Evolutionary conservation across 2,113 vertebrate genomes (phyloP).

Genomic region (Mastomys natalensis): DNA sequence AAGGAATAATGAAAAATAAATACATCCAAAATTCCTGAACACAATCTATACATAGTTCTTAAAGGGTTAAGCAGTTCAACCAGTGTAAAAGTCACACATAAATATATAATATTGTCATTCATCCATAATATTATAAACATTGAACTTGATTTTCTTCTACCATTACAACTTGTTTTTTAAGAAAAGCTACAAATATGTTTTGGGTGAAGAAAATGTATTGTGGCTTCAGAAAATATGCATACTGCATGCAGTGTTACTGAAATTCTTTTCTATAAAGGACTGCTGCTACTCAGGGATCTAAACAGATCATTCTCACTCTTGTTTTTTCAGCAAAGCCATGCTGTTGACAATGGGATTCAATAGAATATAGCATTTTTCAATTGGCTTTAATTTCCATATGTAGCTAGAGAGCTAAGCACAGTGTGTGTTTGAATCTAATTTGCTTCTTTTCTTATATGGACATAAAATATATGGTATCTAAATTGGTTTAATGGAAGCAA

Average conservation of each 20-base stretch:
- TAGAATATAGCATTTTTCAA: constrained; percentile 40
- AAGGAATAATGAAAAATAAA: not conserved
- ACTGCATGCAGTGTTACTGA: not conserved
- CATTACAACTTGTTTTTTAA: constrained; percentile 23
- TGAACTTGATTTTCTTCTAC: constrained; percentile 30
- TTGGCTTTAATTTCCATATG: constrained; percentile 46
- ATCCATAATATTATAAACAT: not conserved
- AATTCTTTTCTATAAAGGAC: constrained; percentile 14
- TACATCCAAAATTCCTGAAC: not conserved
- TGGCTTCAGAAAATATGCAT: constrained; percentile 67
- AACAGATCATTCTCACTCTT: not conserved
- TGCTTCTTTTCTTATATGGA: constrained; percentile 54
- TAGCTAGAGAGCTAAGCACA: constrained; percentile 44
- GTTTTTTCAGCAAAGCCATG: not conserved
- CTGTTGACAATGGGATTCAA: not conserved
- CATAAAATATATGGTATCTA: constrained; percentile 72
- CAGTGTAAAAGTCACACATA: not conserved
- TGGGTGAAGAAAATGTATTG: constrained; percentile 43
- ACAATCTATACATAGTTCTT: not conserved
- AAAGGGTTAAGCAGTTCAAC: not conserved
- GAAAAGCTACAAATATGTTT: constrained; percentile 51
- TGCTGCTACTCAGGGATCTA: not conserved
- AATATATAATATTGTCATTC: not conserved
- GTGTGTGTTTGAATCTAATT: constrained; percentile 70
- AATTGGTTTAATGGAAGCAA: constrained; percentile 77